Evolutionary conservation across 2,888 invertebrate species (phyloP).

Genomic region (Stenotaenia linearis): DNA sequence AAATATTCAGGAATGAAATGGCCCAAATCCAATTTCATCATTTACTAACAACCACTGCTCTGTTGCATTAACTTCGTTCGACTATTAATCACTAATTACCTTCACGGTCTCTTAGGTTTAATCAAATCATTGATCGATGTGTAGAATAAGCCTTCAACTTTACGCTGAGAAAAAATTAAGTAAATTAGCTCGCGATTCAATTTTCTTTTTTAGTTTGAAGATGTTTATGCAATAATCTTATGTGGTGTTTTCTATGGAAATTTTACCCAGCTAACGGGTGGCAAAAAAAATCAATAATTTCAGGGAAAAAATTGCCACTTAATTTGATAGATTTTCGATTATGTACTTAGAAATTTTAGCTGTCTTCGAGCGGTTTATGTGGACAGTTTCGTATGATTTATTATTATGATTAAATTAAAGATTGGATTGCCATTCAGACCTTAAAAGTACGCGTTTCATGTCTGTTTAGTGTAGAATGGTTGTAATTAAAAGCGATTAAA

Average conservation of each 20-base stretch:
- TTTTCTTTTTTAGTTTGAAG: background rate
- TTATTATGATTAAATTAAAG: background rate
- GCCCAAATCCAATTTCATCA: conserved; percentile 3
- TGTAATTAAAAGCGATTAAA: background rate
- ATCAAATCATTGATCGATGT: background rate
- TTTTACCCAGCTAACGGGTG: background rate
- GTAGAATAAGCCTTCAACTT: background rate
- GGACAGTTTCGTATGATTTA: background rate
- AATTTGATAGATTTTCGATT: background rate
- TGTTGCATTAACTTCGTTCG: background rate
- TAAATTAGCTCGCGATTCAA: background rate
- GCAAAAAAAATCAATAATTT: conserved; percentile 1
- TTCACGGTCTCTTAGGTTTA: background rate
- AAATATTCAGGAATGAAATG: conserved; percentile 24
- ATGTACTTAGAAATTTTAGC: background rate
- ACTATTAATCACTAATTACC: background rate
- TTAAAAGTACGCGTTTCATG: background rate
- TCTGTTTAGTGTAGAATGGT: background rate
- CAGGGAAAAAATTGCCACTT: background rate
- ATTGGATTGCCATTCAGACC: background rate
- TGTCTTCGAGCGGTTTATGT: background rate
- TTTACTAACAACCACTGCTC: conserved; percentile 1
- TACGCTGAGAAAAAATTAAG: background rate
- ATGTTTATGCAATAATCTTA: background rate
- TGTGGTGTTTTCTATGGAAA: background rate